Conservation (phyloP, 2,797 vertebrate genomes). For the Brachymystax lenok region DNA sequence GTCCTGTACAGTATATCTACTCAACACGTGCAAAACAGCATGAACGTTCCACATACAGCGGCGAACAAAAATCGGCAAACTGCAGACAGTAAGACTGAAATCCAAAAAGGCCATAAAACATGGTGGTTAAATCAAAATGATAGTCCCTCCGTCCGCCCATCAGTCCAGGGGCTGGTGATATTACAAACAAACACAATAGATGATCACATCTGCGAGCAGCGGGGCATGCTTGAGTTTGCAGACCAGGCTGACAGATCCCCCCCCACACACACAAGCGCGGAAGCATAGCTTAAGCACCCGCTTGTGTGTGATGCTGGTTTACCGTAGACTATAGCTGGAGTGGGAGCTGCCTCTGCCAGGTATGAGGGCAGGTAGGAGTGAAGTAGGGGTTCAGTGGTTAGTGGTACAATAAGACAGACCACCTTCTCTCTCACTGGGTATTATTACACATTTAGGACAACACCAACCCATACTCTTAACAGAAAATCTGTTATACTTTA, state of each 20-base stretch:
- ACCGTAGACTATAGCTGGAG: slow-evolving; percentile 91
- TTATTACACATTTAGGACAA: too few relatives aligned
- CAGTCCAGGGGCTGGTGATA: slow-evolving; percentile 3
- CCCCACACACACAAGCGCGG: too few relatives aligned
- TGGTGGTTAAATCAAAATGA: slow-evolving; percentile 1
- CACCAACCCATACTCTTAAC: too few relatives aligned
- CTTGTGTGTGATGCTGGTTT: slow-evolving; percentile 69
- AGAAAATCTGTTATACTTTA: too few relatives aligned
- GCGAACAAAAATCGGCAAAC: slow-evolving; percentile 4
- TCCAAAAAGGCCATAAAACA: not conserved
- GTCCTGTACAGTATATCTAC: not conserved
- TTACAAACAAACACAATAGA: slow-evolving; percentile 29
- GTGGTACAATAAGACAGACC: slow-evolving; percentile 38
- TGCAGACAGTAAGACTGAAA: too few relatives aligned
- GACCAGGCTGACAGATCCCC: too few relatives aligned
- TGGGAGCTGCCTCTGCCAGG: slow-evolving; percentile 89
- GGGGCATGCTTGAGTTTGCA: slow-evolving; percentile 64
- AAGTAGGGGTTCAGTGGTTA: slow-evolving; percentile 57
- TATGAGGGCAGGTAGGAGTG: slow-evolving; percentile 66
- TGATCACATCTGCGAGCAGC: slow-evolving; percentile 29
- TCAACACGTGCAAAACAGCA: slow-evolving; percentile 19
- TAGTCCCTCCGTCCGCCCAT: not conserved
- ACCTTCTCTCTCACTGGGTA: too few relatives aligned
- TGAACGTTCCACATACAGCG: slow-evolving; percentile 13
- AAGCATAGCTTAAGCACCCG: too few relatives aligned